Evolutionary conservation across 2,113 vertebrate species (phyloP).

Genomic region (Empidonax alnorum): DNA sequence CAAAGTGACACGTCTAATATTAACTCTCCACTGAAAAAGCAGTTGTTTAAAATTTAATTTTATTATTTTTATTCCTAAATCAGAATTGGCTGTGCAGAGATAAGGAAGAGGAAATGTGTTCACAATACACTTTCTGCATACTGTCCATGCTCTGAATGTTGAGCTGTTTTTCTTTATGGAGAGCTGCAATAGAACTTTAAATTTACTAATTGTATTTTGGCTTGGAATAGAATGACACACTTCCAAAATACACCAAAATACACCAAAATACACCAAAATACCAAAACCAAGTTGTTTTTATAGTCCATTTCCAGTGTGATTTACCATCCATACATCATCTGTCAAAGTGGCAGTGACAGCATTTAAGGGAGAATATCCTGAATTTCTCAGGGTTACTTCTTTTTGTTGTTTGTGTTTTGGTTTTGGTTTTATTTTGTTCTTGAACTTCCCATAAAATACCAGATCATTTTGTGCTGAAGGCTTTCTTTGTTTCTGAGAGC

Average conservation of each 20-base stretch:
- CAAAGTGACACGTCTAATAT: neutral
- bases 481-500: neutral
- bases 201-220: neutral
- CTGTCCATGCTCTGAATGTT: neutral
- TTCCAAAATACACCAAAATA: neutral
- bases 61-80: neutral
- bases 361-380: neutral
- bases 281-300: neutral
- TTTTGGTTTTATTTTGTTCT: neutral
- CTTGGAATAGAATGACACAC: neutral
- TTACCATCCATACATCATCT: neutral
- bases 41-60: neutral
- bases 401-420: neutral
- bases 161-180: neutral
- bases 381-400: neutral
- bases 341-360: neutral
- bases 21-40: neutral
- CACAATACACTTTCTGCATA: neutral
- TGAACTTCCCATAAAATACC: neutral
- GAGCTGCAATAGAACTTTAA: neutral
- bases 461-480: slow-evolving; percentile 5
- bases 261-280: too few relatives aligned
- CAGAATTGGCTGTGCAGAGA: neutral
- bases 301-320: neutral
- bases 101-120: neutral